Evolutionary conservation across 2,797 vertebrate species (phyloP).

Genomic region (Caiman crocodilus): DNA sequence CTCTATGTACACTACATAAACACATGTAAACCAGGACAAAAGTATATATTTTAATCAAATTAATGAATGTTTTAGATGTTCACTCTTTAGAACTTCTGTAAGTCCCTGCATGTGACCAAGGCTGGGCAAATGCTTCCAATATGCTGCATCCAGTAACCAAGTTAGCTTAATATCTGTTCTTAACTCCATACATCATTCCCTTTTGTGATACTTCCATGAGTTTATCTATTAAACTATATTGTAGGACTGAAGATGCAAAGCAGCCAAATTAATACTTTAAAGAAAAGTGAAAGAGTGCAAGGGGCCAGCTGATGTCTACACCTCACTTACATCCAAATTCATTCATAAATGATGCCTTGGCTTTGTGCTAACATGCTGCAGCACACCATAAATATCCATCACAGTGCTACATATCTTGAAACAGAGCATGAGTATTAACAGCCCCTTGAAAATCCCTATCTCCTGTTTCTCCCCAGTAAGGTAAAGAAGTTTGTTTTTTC

Average conservation of each 20-base stretch:
- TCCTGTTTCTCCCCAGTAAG: not conserved
- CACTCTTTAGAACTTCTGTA: no score
- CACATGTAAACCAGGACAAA: no score
- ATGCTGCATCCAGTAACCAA: no score
- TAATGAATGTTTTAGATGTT: no score
- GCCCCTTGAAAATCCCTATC: not conserved
- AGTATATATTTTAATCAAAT: no score
- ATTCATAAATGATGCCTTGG: not conserved
- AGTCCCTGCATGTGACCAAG: no score
- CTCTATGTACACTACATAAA: no score
- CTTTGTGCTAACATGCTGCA: not conserved
- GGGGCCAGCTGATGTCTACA: not conserved
- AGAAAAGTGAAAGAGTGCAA: not conserved
- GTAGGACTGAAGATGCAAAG: not conserved
- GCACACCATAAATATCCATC: not conserved
- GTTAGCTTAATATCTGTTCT: no score
- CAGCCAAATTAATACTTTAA: not conserved
- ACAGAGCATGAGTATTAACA: not conserved
- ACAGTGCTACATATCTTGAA: not conserved
- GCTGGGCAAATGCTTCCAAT: no score
- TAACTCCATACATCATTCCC: not conserved
- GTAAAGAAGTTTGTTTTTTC: not conserved
- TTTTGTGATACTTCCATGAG: not conserved
- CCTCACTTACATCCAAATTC: not conserved
- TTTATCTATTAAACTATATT: not conserved